Conservation (phyloP, 2,888 invertebrate species). For the Heliothis peltigera region DNA sequence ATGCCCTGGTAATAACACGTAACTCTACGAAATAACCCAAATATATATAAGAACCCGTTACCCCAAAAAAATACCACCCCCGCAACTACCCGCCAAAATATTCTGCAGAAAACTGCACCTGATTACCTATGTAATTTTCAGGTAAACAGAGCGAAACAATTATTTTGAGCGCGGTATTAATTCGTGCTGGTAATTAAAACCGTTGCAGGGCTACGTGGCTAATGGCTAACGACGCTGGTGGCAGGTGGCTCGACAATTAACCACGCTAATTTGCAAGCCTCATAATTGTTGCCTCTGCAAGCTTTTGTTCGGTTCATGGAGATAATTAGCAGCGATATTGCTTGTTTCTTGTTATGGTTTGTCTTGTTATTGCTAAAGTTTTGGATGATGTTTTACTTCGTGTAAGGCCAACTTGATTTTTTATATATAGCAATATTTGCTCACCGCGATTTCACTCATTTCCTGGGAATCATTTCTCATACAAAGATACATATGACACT, state of each 20-base stretch:
- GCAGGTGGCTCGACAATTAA: constrained; percentile 56
- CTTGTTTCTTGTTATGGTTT: background rate
- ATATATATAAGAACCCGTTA: background rate
- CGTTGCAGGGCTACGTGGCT: constrained; percentile 39
- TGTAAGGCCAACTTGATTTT: too few species aligned
- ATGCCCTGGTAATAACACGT: too few species aligned
- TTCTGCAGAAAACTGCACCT: constrained; percentile 30
- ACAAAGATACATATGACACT: too few species aligned
- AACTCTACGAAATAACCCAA: background rate
- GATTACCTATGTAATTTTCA: constrained; percentile 46
- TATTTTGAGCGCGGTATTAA: constrained; percentile 56
- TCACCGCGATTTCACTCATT: too few species aligned
- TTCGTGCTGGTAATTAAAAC: constrained; percentile 59
- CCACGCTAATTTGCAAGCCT: constrained; percentile 49
- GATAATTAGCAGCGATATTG: constrained; percentile 22
- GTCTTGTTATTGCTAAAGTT: background rate
- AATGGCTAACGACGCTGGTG: constrained; percentile 53
- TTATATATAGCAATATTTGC: too few species aligned
- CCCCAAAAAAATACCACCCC: background rate
- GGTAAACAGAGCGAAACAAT: constrained; percentile 56
- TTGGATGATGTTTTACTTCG: background rate
- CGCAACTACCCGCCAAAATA: background rate
- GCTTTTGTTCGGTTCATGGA: constrained; percentile 29
- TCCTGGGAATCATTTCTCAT: too few species aligned
- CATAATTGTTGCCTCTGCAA: constrained; percentile 53